These are phyloP conservation scores for Chionodraco myersi DNA, from an alignment of 2,113 vertebrate species.

Conservation along the genomic window DNA sequence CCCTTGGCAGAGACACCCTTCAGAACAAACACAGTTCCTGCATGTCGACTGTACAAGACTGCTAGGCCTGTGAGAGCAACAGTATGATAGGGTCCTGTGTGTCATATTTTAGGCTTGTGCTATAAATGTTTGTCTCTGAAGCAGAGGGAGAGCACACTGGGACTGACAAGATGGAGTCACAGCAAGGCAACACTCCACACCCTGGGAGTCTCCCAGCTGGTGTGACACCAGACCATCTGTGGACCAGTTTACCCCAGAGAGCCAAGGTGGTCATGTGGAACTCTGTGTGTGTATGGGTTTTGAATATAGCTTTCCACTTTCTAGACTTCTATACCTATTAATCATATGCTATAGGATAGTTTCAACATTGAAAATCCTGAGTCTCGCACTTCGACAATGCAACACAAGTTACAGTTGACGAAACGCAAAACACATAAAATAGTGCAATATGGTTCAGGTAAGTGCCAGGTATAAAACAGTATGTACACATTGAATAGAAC, in stretches of 20 bases:
- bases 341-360: too few relatives aligned
- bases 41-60: background rate
- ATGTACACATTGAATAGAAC: too few relatives aligned
- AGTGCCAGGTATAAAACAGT: too few relatives aligned
- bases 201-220: conserved; percentile 74
- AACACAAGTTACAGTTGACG: too few relatives aligned
- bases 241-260: conserved; percentile 69
- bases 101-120: conserved; percentile 36
- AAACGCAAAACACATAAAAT: too few relatives aligned
- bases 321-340: conserved; percentile 18
- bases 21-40: conserved; percentile 35
- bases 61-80: conserved; percentile 11
- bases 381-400: too few relatives aligned
- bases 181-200: conserved; percentile 72
- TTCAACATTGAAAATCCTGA: too few relatives aligned
- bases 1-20: conserved; percentile 29
- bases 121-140: conserved; percentile 41
- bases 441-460: too few relatives aligned
- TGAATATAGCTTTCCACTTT: conserved; percentile 51
- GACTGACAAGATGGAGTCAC: conserved; percentile 76
- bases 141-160: conserved; percentile 31
- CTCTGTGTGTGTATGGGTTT: conserved; percentile 5
- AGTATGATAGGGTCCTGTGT: conserved; percentile 17
- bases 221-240: conserved; percentile 80
- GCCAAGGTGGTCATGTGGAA: conserved; percentile 53